Conservation (phyloP, 2,113 vertebrate species). For the Macaca nemestrina region DNA sequence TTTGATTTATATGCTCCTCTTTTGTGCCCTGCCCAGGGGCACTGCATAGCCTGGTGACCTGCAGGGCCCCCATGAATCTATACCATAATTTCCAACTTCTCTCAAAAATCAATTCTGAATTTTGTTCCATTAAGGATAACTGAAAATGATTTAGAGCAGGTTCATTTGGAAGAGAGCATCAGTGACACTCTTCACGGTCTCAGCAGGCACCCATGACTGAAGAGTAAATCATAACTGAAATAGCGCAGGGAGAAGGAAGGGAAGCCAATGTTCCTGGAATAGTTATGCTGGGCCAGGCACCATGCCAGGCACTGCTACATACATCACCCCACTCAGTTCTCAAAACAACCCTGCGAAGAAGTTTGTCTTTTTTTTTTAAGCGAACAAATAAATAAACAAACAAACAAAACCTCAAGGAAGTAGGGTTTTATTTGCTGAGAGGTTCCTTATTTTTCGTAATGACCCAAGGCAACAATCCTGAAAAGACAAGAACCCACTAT, state of each 20-base stretch:
- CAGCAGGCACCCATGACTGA: neutral
- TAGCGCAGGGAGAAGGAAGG: neutral
- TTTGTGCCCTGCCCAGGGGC: neutral
- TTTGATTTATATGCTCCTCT: neutral
- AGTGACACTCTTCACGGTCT: neutral
- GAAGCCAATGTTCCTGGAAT: neutral
- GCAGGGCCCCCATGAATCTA: neutral
- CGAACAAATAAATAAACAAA: neutral
- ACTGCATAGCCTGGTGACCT: neutral
- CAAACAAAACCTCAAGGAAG: neutral
- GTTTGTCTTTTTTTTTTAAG: neutral
- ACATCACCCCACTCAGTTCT: neutral
- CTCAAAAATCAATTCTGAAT: slow-evolving; percentile 74
- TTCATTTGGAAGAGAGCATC: slow-evolving; percentile 56
- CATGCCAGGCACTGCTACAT: neutral
- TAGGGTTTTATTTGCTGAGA: slow-evolving; percentile 30
- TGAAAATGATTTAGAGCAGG: slow-evolving; percentile 71
- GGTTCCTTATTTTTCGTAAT: slow-evolving; percentile 5
- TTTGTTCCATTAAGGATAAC: slow-evolving; percentile 59
- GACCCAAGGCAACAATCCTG: neutral
- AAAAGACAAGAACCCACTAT: neutral
- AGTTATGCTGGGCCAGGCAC: neutral
- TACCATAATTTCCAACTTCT: slow-evolving; percentile 66
- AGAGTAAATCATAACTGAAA: neutral
- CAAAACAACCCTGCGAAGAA: neutral